phyloP scores from a whole-genome alignment of 2,113 vertebrate genomes.

The Passer montanus region DNA sequence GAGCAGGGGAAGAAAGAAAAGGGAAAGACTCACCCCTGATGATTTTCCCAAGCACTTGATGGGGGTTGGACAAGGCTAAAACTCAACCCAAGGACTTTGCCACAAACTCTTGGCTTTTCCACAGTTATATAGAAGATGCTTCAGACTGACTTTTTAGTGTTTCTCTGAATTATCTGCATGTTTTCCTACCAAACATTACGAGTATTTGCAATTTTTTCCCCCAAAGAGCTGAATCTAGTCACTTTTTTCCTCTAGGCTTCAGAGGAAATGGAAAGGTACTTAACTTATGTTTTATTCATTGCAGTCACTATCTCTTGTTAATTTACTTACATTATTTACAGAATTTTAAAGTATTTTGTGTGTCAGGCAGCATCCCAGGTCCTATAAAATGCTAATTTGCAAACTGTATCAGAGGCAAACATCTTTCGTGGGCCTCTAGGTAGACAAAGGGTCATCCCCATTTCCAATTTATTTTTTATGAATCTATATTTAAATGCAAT shows the following conservation, averaged over 20 bases:
- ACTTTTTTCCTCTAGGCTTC: constrained; percentile 44
- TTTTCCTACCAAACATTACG: not conserved
- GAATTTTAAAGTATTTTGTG: constrained; percentile 69
- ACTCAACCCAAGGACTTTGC: not conserved
- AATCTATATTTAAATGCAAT: constrained; percentile 55
- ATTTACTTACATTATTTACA: constrained; percentile 75
- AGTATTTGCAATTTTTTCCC: not conserved
- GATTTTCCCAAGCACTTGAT: not conserved
- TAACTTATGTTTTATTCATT: constrained; percentile 69
- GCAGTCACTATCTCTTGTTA: constrained; percentile 61
- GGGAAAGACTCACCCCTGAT: not conserved
- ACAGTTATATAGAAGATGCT: not conserved
- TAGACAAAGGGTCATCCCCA: constrained; percentile 50
- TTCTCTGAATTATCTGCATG: not conserved
- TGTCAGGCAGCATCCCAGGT: constrained; percentile 46
- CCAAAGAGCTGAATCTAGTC: constrained; percentile 36
- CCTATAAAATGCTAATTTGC: constrained; percentile 67
- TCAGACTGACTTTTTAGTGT: not conserved
- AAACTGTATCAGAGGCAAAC: constrained; percentile 54
- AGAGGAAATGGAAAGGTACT: constrained; percentile 46
- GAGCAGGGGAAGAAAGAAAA: not conserved
- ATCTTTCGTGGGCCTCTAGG: constrained; percentile 49
- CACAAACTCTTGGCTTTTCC: not conserved
- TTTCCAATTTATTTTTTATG: constrained; percentile 65
- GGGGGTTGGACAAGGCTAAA: not conserved